phyloP scores from a whole-genome alignment of 2,797 vertebrate species.

The Peromyscus melanophrys region DNA sequence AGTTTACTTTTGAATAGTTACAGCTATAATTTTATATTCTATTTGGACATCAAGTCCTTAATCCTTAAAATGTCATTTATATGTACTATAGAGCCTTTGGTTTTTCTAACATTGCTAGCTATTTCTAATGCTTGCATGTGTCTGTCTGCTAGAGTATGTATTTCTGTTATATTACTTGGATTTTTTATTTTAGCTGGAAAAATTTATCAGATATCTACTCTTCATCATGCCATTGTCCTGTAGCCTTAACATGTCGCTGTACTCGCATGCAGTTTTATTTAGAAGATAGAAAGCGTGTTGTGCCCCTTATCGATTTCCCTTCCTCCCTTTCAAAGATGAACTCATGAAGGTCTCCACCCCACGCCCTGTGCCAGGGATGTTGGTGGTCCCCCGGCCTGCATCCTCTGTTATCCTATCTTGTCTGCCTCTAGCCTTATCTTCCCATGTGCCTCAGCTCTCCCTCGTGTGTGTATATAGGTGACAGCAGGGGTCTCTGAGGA shows the following conservation, averaged over 20 bases:
- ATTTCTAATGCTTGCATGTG: not conserved
- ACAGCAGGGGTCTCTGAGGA: too few species aligned
- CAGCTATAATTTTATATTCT: not conserved
- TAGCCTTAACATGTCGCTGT: not conserved
- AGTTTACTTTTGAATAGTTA: slow-evolving; percentile 34
- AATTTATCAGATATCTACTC: not conserved
- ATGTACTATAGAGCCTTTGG: not conserved
- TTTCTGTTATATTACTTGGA: not conserved
- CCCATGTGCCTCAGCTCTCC: not conserved
- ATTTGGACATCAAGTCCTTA: not conserved
- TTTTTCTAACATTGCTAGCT: not conserved
- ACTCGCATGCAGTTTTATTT: not conserved
- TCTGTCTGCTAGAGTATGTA: not conserved
- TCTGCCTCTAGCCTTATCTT: not conserved
- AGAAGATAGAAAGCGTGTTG: not conserved
- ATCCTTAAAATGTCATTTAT: slow-evolving; percentile 52
- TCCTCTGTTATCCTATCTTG: not conserved
- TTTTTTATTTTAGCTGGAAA: slow-evolving; percentile 1
- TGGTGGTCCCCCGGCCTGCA: not conserved
- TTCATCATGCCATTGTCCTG: not conserved
- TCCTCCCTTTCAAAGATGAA: not conserved
- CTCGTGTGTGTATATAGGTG: too few species aligned
- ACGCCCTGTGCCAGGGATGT: not conserved
- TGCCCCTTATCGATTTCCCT: not conserved
- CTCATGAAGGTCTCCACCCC: not conserved